Evolutionary conservation across 1,140 invertebrate species (phyloP), one percentile per base, ranked within the genome.

Genomic region (Scylla paramamosain): DNA sequence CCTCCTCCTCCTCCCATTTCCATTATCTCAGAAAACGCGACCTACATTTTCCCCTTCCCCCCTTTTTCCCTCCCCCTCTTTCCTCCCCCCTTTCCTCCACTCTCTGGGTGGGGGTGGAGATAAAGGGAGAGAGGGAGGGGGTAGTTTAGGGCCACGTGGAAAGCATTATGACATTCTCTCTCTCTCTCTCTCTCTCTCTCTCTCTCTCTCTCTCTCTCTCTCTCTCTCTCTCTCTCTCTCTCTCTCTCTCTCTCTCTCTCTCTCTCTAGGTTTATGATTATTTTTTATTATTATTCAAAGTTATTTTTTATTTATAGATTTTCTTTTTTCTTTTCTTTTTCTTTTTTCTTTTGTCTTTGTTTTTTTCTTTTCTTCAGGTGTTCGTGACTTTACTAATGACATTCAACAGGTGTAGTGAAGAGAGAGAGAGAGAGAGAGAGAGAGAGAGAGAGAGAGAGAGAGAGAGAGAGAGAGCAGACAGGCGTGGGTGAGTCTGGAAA

Each of bases 181-280:
- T 7, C 39, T 46, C 10, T 25, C 88, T 25, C 7, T 46, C 32
- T 25, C 10, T 90, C 29, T 90, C 31, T 90, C 31, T 90, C 88
- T 39, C 88, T 87, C 88, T 39, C 88, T 90, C 88, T 16, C 46
- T 90, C 31, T 46, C n/a, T 90, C 16, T 32, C n/a, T 90, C 31
- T 45, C 25, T n/a, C 32, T 89, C n/a, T 39, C 31, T 90, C 32
- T n/a, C 46, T 7, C 39, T 46, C 10, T 25, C 88, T 25, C 7
- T 46, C 32, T 25, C 10, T 90, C 29, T 90, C 31, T 90, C 31
- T 90, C 88, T 39, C 88, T 90, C 88, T 16, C 46, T 90, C 16
- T 46, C n/a, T 90, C 1, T 32, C n/a, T 90, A 90, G 0, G 0
- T n/a, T 48, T 46, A 28, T 46, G 46, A 39, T 46, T 48, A 14